A percentile compares a stretch with the other conserved stretches of the same genome.
phyloP scores from a whole-genome alignment of 2,888 invertebrate species.

The Cryptosula pallasiana region DNA sequence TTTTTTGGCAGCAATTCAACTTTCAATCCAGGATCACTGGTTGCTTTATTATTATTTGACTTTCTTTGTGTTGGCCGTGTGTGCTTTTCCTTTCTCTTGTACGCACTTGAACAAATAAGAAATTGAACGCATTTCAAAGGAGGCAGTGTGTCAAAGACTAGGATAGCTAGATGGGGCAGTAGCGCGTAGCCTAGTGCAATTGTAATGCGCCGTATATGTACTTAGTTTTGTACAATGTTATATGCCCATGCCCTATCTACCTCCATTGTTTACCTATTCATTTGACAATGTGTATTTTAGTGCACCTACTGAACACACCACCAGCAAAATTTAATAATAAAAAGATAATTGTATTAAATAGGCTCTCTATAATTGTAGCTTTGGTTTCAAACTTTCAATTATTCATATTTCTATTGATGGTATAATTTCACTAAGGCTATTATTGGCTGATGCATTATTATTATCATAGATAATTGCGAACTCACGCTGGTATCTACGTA shows the following conservation, averaged over 20 bases:
- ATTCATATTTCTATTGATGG: no score
- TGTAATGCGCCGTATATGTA: background rate
- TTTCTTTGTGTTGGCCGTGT: constrained; percentile 10
- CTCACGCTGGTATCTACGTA: no score
- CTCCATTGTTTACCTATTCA: background rate
- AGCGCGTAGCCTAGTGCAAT: background rate
- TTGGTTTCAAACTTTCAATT: no score
- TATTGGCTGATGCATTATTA: no score
- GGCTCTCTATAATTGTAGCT: no score
- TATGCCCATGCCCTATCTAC: background rate
- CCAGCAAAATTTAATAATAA: no score
- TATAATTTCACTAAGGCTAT: no score
- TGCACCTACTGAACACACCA: no score
- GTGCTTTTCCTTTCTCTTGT: background rate
- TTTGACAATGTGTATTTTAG: background rate
- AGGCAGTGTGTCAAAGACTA: constrained; percentile 1
- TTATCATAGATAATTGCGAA: no score
- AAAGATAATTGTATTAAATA: no score
- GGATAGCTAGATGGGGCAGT: background rate
- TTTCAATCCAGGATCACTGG: background rate
- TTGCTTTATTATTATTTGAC: constrained; percentile 1
- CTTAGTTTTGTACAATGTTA: background rate
- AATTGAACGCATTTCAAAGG: constrained; percentile 9
- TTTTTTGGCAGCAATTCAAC: background rate
- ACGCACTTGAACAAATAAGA: constrained; percentile 5